These are phyloP conservation scores for Melanotus villosus DNA, from an alignment of 2,888 invertebrate genomes.

Conservation along the genomic window DNA sequence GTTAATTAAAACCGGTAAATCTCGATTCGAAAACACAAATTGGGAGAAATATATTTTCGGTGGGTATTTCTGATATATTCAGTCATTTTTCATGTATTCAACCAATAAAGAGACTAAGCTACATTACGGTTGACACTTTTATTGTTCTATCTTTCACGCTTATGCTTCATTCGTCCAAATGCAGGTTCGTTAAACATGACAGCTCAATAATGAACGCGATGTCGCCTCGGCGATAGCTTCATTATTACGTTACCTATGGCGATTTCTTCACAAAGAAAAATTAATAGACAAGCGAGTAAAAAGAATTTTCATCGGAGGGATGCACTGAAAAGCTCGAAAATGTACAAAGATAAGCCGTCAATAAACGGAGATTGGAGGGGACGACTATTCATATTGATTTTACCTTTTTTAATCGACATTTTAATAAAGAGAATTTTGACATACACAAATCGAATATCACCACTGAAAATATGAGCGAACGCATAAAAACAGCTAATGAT, in stretches of 20 bases:
- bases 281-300: not conserved
- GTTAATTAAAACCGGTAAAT: not conserved
- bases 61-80: not conserved
- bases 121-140: constrained; percentile 3
- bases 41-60: too few species aligned
- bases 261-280: not conserved
- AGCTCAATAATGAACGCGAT: constrained; percentile 3
- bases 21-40: not conserved
- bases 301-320: not conserved
- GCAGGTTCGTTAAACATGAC: constrained; percentile 20
- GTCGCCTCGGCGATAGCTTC: not conserved
- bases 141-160: constrained; percentile 4
- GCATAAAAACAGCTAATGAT: too few species aligned
- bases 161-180: not conserved
- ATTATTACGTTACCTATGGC: not conserved
- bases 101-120: not conserved
- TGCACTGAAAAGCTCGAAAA: not conserved
- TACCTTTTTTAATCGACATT: too few species aligned
- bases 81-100: constrained; percentile 1
- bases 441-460: too few species aligned
- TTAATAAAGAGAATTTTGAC: too few species aligned
- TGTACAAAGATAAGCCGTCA: too few species aligned
- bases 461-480: too few species aligned
- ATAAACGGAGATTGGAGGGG: too few species aligned
- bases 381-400: too few species aligned